Evolutionary conservation across 2,113 vertebrate species (phyloP).

Genomic region (Sitta europaea): DNA sequence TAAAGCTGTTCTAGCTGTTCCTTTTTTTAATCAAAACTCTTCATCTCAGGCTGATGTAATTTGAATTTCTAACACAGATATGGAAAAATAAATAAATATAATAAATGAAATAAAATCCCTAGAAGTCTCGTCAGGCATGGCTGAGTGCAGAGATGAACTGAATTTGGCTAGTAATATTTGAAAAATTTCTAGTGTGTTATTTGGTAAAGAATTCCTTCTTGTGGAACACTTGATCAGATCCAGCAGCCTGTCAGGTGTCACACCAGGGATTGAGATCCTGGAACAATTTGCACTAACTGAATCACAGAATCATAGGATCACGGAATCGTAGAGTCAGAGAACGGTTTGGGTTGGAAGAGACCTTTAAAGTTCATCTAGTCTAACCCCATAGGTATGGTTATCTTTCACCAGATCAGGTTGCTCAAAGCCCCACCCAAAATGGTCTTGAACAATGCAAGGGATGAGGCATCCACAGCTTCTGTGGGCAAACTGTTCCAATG

Average conservation of each 20-base stretch:
- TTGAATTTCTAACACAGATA: not conserved
- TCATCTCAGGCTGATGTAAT: not conserved
- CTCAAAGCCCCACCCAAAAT: not conserved
- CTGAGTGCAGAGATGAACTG: not conserved
- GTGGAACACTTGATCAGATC: not conserved
- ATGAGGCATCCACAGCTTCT: not conserved
- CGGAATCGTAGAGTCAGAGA: not conserved
- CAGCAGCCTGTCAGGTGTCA: not conserved
- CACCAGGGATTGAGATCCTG: not conserved
- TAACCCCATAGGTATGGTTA: not conserved
- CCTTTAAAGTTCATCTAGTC: not conserved
- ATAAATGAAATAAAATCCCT: not conserved
- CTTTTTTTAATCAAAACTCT: not conserved
- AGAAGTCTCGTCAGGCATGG: not conserved
- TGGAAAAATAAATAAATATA: not conserved
- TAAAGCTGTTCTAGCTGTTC: not conserved
- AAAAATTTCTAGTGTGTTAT: not conserved
- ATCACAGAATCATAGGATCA: not conserved
- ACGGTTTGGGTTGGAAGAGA: not conserved
- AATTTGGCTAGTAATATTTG: constrained; percentile 1
- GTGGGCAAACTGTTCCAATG: not conserved
- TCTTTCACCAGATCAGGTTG: not conserved
- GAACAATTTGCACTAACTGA: not conserved
- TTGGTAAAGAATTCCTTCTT: not conserved
- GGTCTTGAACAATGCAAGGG: not conserved